A percentile compares a stretch with the other conserved stretches of the same genome.
phyloP scores from a whole-genome alignment of 2,797 vertebrate genomes.

The Acipenser oxyrinchus region DNA sequence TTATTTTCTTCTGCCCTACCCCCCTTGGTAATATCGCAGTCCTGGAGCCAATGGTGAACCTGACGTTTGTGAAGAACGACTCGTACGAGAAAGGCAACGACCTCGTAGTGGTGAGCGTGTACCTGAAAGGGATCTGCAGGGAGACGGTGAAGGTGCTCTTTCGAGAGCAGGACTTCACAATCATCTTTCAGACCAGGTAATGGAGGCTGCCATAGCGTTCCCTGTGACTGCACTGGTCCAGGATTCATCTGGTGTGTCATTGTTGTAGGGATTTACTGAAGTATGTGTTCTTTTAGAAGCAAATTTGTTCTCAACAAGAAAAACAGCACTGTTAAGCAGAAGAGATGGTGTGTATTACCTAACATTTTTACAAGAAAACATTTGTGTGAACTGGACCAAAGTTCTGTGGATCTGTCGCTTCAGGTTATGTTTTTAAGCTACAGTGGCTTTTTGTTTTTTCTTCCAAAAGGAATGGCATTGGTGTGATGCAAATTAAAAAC shows the following conservation, averaged over 20 bases:
- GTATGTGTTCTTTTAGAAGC: neutral
- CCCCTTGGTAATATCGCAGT: conserved; percentile 36
- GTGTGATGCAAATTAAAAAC: too few relatives aligned
- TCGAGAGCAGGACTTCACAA: conserved; percentile 92
- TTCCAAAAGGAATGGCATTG: neutral
- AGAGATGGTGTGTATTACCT: too few relatives aligned
- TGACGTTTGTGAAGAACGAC: conserved; percentile 84
- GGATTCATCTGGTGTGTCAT: neutral
- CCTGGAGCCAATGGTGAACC: conserved; percentile 80
- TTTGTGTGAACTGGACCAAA: too few relatives aligned
- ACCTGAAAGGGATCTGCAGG: conserved; percentile 83
- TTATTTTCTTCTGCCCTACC: conserved; percentile 3
- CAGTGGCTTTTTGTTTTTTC: neutral
- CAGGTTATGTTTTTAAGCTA: neutral
- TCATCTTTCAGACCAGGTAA: conserved; percentile 93
- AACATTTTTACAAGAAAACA: too few relatives aligned
- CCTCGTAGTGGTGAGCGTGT: conserved; percentile 93
- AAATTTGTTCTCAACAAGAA: too few relatives aligned
- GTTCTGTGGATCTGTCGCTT: too few relatives aligned
- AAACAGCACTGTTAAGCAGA: too few relatives aligned
- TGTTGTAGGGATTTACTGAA: neutral
- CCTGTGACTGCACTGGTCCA: neutral
- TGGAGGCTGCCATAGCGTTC: neutral
- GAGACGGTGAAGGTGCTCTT: conserved; percentile 82
- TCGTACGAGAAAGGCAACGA: conserved; percentile 94